These are phyloP conservation scores for Cherax destructor DNA, from an alignment of 1,140 invertebrate species.

Conservation along the genomic window DNA sequence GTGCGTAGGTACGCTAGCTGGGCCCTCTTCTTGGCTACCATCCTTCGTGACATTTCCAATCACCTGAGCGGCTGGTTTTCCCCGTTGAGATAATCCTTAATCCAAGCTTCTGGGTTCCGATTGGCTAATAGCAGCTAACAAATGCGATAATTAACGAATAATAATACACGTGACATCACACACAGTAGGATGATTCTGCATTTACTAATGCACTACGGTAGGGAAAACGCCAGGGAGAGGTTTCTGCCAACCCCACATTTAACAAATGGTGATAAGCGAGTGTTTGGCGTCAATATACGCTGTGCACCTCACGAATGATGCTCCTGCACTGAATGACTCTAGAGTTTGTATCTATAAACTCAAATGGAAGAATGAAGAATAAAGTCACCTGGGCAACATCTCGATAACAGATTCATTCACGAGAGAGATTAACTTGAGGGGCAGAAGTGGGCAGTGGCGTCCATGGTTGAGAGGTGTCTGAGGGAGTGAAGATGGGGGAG, in stretches of 20 bases:
- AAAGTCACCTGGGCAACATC: not conserved
- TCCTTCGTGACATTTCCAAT: conserved; percentile 42
- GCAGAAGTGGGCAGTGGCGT: not conserved
- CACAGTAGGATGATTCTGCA: too few relatives aligned
- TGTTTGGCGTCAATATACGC: not conserved
- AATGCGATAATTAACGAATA: too few relatives aligned
- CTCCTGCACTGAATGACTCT: not conserved
- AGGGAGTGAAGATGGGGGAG: too few relatives aligned
- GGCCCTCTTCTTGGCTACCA: conserved; percentile 37
- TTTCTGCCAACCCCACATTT: not conserved
- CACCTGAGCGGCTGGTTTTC: not conserved
- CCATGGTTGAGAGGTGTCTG: not conserved
- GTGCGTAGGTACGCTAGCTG: conserved; percentile 58
- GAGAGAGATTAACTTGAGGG: not conserved
- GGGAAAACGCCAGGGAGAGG: too few relatives aligned
- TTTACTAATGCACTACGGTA: too few relatives aligned
- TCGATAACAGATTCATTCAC: conserved; percentile 1
- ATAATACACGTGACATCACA: too few relatives aligned
- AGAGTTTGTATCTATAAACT: not conserved
- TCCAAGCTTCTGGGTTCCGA: too few relatives aligned
- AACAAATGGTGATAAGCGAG: not conserved
- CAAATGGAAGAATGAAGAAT: not conserved
- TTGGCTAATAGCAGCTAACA: too few relatives aligned
- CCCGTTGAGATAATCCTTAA: too few relatives aligned
- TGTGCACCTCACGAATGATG: not conserved